Evolutionary conservation across 2,888 invertebrate genomes (phyloP), one percentile per base, ranked within the genome.

Genomic region (Oasisia sp.): DNA sequence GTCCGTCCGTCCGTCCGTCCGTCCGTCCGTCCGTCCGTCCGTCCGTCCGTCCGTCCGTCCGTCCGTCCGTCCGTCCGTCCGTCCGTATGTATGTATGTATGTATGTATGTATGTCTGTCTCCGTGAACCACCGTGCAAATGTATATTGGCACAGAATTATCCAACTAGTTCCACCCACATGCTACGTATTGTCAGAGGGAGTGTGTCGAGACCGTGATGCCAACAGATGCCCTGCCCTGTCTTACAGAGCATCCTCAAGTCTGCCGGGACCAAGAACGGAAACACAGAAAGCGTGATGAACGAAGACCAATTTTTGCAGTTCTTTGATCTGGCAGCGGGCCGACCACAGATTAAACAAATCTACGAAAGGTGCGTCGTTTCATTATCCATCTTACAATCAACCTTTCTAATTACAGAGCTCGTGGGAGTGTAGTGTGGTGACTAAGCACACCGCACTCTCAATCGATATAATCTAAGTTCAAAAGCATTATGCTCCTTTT

Each of bases 311-410:
- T 93, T 93, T 56, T 50, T 32, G 5, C 91, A 92, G 27, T 93
- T 94, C 92, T 92, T 92, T 44, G 92, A 93, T 1, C 90, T 92
- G 8, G 92, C 93, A 32, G n/a, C 92, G 27, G 91, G 90, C 19
- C 58, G 92, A 32, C 91, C 93, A 9, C 92, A 94, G 58, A 93
- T 94, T 32, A 91, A 93, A 5, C 92, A 93, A 44, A 93, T 94
- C 44, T 94, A 91, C 32, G 92, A 93, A 5, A 92, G 93, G 93
- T 93, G 5, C 74, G 74, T 74, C 27, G n/a, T 50, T 50, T 9
- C n/a, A 44, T 45, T 91, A 11, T 32, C 1, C 12, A 19, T 9
- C 27, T 11, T 27, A n/a, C 92, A 0, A 9, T n/a, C 91, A 91
- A 38, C n/a, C 9, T 32, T 38, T 91, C n/a, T 8, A 50, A 50